These are phyloP conservation scores for Zosterops lateralis DNA, from an alignment of 2,113 vertebrate species.

Conservation along the genomic window DNA sequence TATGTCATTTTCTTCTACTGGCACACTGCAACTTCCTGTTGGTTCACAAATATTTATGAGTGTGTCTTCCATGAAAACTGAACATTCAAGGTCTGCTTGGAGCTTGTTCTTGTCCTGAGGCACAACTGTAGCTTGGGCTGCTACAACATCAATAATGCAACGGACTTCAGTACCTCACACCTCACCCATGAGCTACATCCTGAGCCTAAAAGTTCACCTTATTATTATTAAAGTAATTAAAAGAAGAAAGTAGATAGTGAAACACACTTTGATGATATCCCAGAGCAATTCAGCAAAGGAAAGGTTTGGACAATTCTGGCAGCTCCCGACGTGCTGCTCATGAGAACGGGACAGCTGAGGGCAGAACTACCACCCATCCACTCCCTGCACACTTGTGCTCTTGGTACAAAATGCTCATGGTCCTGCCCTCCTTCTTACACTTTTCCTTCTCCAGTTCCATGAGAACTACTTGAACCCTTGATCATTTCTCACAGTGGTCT, in stretches of 20 bases:
- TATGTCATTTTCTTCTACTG: neutral
- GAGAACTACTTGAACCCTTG: neutral
- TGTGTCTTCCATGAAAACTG: neutral
- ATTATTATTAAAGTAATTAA: neutral
- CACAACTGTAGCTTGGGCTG: neutral
- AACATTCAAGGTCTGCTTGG: neutral
- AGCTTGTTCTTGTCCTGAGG: neutral
- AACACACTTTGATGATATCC: neutral
- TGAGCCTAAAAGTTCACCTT: neutral
- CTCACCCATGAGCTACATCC: neutral
- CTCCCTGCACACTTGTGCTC: neutral
- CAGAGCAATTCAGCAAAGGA: neutral
- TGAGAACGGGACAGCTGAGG: rapidly evolving
- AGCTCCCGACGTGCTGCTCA: rapidly evolving
- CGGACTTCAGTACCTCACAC: neutral
- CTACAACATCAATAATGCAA: neutral
- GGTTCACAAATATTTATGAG: neutral
- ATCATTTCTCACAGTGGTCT: neutral
- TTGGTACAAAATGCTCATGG: neutral
- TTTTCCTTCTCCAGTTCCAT: neutral
- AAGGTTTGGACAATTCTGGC: neutral
- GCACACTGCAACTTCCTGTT: neutral
- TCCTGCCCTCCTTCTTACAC: neutral
- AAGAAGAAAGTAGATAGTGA: neutral
- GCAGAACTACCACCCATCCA: neutral